phyloP scores from a whole-genome alignment of 2,888 invertebrate genomes.

The Drosophila limbata region DNA sequence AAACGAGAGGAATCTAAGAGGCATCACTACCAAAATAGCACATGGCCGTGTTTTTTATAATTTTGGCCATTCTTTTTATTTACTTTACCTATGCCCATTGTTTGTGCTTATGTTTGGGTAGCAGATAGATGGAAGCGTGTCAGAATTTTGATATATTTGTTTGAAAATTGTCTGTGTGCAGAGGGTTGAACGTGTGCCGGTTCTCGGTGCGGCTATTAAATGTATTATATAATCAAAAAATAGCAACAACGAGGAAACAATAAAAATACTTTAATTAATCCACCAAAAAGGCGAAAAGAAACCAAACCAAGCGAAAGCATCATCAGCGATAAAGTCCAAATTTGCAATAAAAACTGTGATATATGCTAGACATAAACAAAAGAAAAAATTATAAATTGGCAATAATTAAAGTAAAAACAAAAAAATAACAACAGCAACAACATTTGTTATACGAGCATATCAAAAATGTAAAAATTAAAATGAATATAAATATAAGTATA shows the following conservation, averaged over 20 bases:
- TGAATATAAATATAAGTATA: conserved; percentile 28
- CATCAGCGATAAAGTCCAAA: conserved; percentile 44
- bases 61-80: conserved; percentile 57
- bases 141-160: conserved; percentile 73
- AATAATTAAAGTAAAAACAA: conserved; percentile 55
- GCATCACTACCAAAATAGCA: conserved; percentile 56
- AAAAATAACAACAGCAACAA: conserved; percentile 23
- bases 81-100: conserved; percentile 50
- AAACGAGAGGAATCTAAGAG: conserved; percentile 62
- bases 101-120: conserved; percentile 49
- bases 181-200: conserved; percentile 66
- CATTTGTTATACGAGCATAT: conserved; percentile 50
- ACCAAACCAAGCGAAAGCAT: conserved; percentile 46
- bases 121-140: conserved; percentile 69
- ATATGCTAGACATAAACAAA: conserved; percentile 65
- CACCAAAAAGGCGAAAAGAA: conserved; percentile 39
- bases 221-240: conserved; percentile 67
- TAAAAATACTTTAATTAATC: conserved; percentile 71
- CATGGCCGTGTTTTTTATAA: conserved; percentile 56
- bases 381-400: conserved; percentile 61
- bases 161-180: conserved; percentile 63
- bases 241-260: conserved; percentile 65
- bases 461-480: conserved; percentile 60
- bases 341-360: conserved; percentile 56
- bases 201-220: conserved; percentile 45